Conservation (phyloP, 2,888 invertebrate genomes). For the Tuta absoluta region DNA sequence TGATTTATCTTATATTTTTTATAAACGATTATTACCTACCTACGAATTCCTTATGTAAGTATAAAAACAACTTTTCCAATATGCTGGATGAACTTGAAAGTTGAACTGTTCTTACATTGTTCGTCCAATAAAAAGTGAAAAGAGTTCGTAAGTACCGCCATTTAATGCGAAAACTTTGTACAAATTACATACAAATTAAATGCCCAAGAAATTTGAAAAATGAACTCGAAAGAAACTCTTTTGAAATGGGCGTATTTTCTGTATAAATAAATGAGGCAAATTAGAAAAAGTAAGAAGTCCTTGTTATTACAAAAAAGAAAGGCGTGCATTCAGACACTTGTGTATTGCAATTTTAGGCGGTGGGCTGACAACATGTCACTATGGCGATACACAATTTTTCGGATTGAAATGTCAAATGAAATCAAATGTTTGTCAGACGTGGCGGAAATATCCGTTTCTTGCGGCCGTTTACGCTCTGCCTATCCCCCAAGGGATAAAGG, state of each 20-base stretch:
- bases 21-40: neutral
- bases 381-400: too few species aligned
- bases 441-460: too few species aligned
- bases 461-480: too few species aligned
- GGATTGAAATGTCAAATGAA: too few species aligned
- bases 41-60: neutral
- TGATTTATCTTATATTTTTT: neutral
- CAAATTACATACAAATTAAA: slow-evolving; percentile 17
- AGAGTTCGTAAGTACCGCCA: neutral
- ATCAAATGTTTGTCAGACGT: too few species aligned
- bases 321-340: too few species aligned
- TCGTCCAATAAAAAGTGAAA: neutral
- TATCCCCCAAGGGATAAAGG: too few species aligned
- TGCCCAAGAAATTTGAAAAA: slow-evolving; percentile 16
- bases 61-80: slow-evolving; percentile 10
- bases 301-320: neutral
- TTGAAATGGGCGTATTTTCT: neutral
- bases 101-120: neutral
- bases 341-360: too few species aligned
- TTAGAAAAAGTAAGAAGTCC: too few species aligned
- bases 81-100: slow-evolving; percentile 4
- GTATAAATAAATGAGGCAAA: neutral
- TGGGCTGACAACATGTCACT: too few species aligned
- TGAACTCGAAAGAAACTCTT: neutral
- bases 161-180: neutral